A percentile compares a stretch with the other conserved stretches of the same genome.
These are phyloP conservation scores for Stenchaetothrips biformis DNA, from an alignment of 2,888 invertebrate species.

Conservation along the genomic window DNA sequence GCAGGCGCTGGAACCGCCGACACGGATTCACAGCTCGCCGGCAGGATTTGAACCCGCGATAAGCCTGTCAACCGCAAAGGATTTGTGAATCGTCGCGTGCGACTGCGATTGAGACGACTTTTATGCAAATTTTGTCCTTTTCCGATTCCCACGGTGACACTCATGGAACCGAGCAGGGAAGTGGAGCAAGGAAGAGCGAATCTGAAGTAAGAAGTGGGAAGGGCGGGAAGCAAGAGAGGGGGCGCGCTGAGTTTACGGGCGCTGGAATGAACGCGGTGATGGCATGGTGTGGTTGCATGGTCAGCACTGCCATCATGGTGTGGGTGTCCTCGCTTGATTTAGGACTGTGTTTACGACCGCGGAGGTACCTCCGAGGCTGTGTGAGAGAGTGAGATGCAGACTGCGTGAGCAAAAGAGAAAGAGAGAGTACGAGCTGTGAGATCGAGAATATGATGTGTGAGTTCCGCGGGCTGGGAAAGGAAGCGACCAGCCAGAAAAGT, in stretches of 20 bases:
- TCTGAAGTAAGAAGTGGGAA: not conserved
- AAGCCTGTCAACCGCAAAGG: too few relatives aligned
- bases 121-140: too few relatives aligned
- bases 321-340: constrained; percentile 21
- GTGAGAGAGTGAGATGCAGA: not conserved
- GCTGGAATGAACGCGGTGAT: too few relatives aligned
- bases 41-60: not conserved
- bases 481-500: too few relatives aligned
- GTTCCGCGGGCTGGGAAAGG: too few relatives aligned
- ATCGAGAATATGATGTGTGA: too few relatives aligned
- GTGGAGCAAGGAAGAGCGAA: not conserved
- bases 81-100: too few relatives aligned
- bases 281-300: not conserved
- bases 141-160: not conserved
- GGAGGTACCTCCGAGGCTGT: not conserved
- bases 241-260: not conserved
- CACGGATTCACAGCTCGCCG: not conserved
- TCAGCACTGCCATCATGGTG: not conserved
- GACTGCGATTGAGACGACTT: too few relatives aligned
- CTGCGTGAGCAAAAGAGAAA: too few relatives aligned
- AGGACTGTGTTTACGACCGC: constrained; percentile 8
- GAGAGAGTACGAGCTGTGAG: too few relatives aligned
- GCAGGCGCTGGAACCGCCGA: not conserved
- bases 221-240: not conserved
- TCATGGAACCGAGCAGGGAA: not conserved